Percentiles rank a stretch among this genome's conserved stretches.
These are phyloP conservation scores for Indicator maculatus DNA, from an alignment of 2,113 vertebrate species.

Conservation along the genomic window DNA sequence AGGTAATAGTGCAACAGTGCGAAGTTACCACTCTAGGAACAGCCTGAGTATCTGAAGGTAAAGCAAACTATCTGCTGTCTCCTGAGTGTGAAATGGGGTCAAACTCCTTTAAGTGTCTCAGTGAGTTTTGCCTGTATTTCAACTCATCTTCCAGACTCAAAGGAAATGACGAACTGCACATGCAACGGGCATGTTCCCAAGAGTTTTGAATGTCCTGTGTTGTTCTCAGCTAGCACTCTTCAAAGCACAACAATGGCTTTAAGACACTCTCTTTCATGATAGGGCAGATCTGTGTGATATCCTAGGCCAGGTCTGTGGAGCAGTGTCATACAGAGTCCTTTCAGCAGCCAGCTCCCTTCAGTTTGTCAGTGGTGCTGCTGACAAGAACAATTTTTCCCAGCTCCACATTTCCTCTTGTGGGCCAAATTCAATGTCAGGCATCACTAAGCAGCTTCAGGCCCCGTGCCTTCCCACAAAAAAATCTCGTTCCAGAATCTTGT, in stretches of 20 bases:
- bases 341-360: background rate
- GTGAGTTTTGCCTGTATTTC: background rate
- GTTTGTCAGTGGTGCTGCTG: background rate
- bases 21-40: background rate
- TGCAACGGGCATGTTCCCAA: background rate
- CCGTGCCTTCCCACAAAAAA: background rate
- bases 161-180: background rate
- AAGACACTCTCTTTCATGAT: background rate
- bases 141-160: background rate
- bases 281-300: background rate
- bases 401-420: background rate
- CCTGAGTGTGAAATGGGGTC: background rate
- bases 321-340: background rate
- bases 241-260: background rate
- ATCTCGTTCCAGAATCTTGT: background rate
- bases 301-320: background rate
- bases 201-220: background rate
- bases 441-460: background rate
- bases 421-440: background rate
- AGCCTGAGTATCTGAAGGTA: background rate
- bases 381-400: background rate
- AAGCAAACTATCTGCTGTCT: background rate
- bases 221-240: background rate
- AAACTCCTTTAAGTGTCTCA: background rate
- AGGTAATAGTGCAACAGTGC: background rate